Evolutionary conservation across 1,140 invertebrate genomes (phyloP).

Genomic region (Macrotrachela quadricornifera): DNA sequence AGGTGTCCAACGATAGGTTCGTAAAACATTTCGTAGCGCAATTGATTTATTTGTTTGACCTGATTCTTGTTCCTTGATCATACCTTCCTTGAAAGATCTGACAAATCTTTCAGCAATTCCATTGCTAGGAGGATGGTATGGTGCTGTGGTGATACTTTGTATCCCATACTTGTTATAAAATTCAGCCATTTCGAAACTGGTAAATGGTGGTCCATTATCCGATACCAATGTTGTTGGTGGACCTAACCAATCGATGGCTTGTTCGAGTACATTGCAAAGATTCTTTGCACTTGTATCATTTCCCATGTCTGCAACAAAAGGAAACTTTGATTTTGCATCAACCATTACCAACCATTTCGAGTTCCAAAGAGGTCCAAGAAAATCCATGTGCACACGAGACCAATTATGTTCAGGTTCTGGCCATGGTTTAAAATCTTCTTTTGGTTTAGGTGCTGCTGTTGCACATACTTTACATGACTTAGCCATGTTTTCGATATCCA

Average conservation of each 20-base stretch:
- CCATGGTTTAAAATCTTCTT: slow-evolving; percentile 12
- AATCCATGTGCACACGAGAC: slow-evolving; percentile 21
- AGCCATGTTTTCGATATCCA: slow-evolving; percentile 25
- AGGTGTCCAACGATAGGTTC: background rate
- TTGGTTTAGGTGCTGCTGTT: slow-evolving; percentile 21
- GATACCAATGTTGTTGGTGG: slow-evolving; percentile 11
- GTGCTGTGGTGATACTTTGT: too few relatives aligned
- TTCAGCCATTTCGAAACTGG: slow-evolving; percentile 8
- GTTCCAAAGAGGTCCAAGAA: slow-evolving; percentile 18
- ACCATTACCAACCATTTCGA: slow-evolving; percentile 23
- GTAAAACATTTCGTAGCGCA: too few relatives aligned
- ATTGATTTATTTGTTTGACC: too few relatives aligned
- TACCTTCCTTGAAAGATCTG: too few relatives aligned
- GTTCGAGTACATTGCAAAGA: background rate
- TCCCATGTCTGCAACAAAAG: slow-evolving; percentile 25
- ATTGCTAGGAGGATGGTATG: slow-evolving; percentile 18
- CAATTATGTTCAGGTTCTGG: slow-evolving; percentile 11
- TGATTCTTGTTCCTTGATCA: too few relatives aligned
- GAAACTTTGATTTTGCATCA: slow-evolving; percentile 31
- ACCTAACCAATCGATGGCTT: slow-evolving; percentile 10
- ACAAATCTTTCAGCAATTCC: too few relatives aligned
- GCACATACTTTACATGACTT: slow-evolving; percentile 28
- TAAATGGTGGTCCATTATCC: slow-evolving; percentile 13
- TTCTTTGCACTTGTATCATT: slow-evolving; percentile 4
- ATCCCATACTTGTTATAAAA: slow-evolving; percentile 11